Base-by-base conservation (phyloP, 2,888 invertebrate species). In the Sesamia inferens region DNA sequence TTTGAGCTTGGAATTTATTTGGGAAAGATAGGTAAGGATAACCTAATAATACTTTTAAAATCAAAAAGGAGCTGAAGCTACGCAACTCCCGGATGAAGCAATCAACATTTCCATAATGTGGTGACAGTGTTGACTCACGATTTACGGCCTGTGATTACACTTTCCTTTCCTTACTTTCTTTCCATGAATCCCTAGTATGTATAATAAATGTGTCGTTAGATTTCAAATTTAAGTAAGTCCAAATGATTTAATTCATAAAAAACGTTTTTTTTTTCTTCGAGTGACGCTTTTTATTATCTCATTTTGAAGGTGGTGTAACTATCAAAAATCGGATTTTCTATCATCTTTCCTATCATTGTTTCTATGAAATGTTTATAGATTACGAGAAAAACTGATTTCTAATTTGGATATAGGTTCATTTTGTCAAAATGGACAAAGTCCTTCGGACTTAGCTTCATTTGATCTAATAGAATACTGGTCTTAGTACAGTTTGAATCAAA, bases 381-480 rank as follows among this genome's bases (percentile, higher is more conserved):
- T 68, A 61, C 31, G 67, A 58, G 39, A 51, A 68, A 51, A 68
- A 68, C 22, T 10, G 51, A 68, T 68, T 55, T 55, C 54, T 69
- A 69, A 62, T 62, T 69, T 69, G 61, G 54, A 51, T 68, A 61
- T 61, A 62, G 68, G 61, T 61, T 68, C 61, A 61, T 68, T 68
- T 68, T 61, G 68, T 61, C 68, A 68, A 68, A 68, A 68, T 68
- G 22, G 61, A 68, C 61, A 10, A 71, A 67, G 13, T 74, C 59
- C 42, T 89, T 86, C 2, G 68, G 70, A 62, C 77, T 71, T 14
- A 59, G n/a, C 58, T 88, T 86, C 42, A 65, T 78, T 19, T 67
- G 78, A 59, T 84, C 82, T 73, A 86, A 86, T n/a, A 73, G 47
- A 24, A 69, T 68, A 59, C 83, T 76, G 51, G 77, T 81, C 16